Base-by-base conservation (phyloP, 1,140 invertebrate genomes). In the Charaxes varanes region DNA sequence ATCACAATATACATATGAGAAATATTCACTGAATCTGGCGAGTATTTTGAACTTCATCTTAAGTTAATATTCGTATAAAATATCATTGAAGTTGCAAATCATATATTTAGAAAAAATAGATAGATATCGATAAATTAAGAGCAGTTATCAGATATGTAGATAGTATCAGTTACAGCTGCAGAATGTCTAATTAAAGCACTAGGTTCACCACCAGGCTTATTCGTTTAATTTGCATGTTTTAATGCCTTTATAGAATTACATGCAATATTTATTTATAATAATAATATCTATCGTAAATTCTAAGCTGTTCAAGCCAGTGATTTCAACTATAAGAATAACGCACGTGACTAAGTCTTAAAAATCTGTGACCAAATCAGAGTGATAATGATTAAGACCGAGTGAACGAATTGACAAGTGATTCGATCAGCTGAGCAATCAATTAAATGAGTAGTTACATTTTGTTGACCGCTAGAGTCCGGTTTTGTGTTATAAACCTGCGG, bases 401-500 rank as follows among this genome's bases (percentile, higher is more conserved):
- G 71, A 69, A 58, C 54, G 62, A 59, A 68, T 59, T 68, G 59
- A 79, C 54, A 67, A 73, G 66, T 80, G 72, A 77, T 62, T 70
- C 41, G 59, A 63, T 70, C 62, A 76, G 73, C 65, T 60, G 77
- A 77, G 62, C 64, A 76, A 62, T 66, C 60, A 73, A 67, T 62
- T 56, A 74, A 53, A 66, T 68, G 50, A 77, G 66, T 84, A 85
- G 72, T 85, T 85, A 85, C 84, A 82, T 83, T 84, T 78, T 71
- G 77, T 77, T 84, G 84, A 77, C 81, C 84, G 74, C 70, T 84
- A 72, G 84, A 72, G 56, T 85, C 84, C 81, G 80, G 64, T 84
- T 85, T 84, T 80, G 82, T 81, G 77, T 84, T 85, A 85, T 85
- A 85, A 76, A 85, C 84, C 84, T 85, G 84, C 71, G 76, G 70